Base-by-base conservation (phyloP, 37 sponge, comb jelly and placozoan genomes). In the Mnemiopsis leidyi region DNA sequence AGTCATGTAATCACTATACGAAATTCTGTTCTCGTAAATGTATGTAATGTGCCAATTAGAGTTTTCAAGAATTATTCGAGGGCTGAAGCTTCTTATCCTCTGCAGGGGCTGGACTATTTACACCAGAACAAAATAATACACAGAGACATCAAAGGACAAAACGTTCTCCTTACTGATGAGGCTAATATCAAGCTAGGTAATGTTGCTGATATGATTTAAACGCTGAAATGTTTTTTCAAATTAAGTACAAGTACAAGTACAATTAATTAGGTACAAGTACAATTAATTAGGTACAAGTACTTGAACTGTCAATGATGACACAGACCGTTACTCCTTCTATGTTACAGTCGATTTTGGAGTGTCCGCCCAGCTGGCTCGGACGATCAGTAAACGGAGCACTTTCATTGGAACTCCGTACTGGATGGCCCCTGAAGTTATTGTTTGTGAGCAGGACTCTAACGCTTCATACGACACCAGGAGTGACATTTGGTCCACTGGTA, bases 351-450 rank as follows among this genome's bases (percentile, higher is more conserved):
- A 98, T 88, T 98, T 98, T 94, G 99, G 99, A 30, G 99, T 98
- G 37, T 97, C 97, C 31, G 99, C 99, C 20, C 99, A 98, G 73
- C 93, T 98, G 34, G 99, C 96, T 85, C 77, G 97, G 1, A 98
- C 99, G 39, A 97, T 98, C 88, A 97, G 99, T 20, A 97, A 97
- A 36, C 83, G 99, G 38, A 98, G 97, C 95, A 98, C 99, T 0
- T 98, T 98, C 92, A 98, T 98, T 76, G 99, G 99, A n/a, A 98
- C 96, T 0, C 98, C 98, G 0, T 97, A 97, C 83, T 97, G 98
- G 98, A 98, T 98, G 99, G 99, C 99, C 32, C 99, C 99, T 0
- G 99, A 98, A 93, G 99, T 98, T 20, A 98, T 98, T 48, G 99
- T 97, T 31, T 98, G 99, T 94, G 97, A 98, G 90, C 96, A 98